Evolutionary conservation across 2,113 vertebrate genomes (phyloP).

Genomic region (Rhizomys pruinosus): DNA sequence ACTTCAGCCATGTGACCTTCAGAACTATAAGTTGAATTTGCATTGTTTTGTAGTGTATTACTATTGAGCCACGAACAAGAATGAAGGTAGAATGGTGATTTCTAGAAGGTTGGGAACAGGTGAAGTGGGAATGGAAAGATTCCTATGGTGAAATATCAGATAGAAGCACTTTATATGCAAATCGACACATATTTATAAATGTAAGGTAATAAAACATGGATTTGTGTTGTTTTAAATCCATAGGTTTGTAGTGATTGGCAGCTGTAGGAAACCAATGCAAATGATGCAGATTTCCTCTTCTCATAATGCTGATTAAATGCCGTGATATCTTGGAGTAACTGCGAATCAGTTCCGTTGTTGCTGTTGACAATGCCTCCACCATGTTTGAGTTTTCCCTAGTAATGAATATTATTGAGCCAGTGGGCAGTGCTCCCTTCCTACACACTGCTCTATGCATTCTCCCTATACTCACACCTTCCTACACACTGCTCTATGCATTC

Average conservation of each 20-base stretch:
- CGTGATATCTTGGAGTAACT: background rate
- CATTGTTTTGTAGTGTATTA: background rate
- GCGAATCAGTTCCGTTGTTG: background rate
- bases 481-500: too few relatives aligned
- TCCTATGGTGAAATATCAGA: background rate
- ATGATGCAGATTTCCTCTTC: constrained; percentile 2
- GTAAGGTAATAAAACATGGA: background rate
- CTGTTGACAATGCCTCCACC: background rate
- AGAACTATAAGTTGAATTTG: background rate
- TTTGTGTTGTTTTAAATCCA: background rate
- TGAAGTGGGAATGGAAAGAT: background rate
- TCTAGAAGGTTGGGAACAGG: background rate
- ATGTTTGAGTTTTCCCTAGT: background rate
- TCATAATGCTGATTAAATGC: background rate
- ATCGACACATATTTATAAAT: background rate
- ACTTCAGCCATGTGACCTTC: background rate
- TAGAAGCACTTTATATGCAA: background rate
- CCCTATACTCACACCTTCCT: background rate
- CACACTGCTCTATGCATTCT: background rate
- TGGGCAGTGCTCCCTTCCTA: background rate
- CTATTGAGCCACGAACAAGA: background rate
- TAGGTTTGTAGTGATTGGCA: background rate
- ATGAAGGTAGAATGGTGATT: background rate
- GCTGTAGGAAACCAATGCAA: background rate
- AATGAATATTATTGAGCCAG: background rate